These are phyloP conservation scores for Pseudorasbora parva DNA, from an alignment of 2,113 vertebrate species.

Conservation along the genomic window DNA sequence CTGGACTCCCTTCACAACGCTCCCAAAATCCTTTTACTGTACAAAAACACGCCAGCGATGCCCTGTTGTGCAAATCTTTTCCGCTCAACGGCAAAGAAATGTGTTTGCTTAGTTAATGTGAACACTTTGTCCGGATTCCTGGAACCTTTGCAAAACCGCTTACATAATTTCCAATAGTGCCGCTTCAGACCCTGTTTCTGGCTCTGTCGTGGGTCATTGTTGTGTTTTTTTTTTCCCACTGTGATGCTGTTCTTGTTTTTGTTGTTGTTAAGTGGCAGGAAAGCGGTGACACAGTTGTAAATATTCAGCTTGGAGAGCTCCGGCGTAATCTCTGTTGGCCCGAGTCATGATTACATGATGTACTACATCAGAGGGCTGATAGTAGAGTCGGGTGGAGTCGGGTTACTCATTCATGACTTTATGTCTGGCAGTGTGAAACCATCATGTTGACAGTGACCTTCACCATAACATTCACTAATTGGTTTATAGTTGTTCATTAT, in stretches of 20 bases:
- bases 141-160: slow-evolving; percentile 60
- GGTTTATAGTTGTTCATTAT: background rate
- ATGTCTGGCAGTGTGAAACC: slow-evolving; percentile 44
- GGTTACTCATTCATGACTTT: slow-evolving; percentile 59
- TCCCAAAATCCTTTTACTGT: slow-evolving; percentile 71
- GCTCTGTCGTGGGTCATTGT: slow-evolving; percentile 10
- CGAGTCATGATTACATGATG: slow-evolving; percentile 23
- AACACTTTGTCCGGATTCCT: slow-evolving; percentile 75
- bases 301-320: slow-evolving; percentile 44
- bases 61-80: slow-evolving; percentile 73
- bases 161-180: slow-evolving; percentile 67
- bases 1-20: slow-evolving; percentile 60
- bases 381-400: slow-evolving; percentile 5
- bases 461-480: slow-evolving; percentile 25
- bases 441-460: slow-evolving; percentile 3
- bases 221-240: slow-evolving; percentile 28
- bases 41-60: slow-evolving; percentile 51
- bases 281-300: slow-evolving; percentile 40
- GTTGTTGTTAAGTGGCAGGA: slow-evolving; percentile 30
- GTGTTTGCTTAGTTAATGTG: slow-evolving; percentile 75
- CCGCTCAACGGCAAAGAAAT: slow-evolving; percentile 62
- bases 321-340: slow-evolving; percentile 39
- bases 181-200: slow-evolving; percentile 42
- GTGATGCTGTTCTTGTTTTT: slow-evolving; percentile 45
- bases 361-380: slow-evolving; percentile 42